Evolutionary conservation across 2,888 invertebrate genomes (phyloP).

Genomic region (Lydus trimaculatus): DNA sequence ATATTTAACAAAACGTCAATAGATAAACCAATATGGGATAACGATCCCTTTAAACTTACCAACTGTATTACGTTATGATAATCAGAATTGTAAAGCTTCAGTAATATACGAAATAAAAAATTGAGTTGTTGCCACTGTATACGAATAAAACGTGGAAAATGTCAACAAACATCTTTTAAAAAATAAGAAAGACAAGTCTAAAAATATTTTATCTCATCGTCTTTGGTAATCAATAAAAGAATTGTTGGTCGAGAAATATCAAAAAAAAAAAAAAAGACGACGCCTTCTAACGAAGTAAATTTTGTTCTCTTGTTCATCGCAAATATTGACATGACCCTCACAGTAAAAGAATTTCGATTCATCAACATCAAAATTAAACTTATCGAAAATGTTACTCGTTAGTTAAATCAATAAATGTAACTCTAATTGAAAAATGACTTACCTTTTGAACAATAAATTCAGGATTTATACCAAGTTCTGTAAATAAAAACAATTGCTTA

Average conservation of each 20-base stretch:
- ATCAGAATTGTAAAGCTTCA: no score
- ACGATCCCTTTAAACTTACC: no score
- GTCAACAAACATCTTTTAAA: no score
- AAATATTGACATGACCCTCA: slow-evolving; percentile 1
- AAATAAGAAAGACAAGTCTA: not conserved
- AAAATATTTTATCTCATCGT: not conserved
- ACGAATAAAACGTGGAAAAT: no score
- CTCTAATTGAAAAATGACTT: slow-evolving; percentile 31
- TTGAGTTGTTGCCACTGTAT: no score
- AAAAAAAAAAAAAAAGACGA: not conserved
- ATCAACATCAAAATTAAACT: not conserved
- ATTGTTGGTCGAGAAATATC: not conserved
- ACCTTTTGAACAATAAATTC: slow-evolving; percentile 50
- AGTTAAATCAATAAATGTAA: slow-evolving; percentile 15
- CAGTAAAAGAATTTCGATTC: not conserved
- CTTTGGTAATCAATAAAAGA: not conserved
- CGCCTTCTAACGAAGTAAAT: slow-evolving; percentile 1
- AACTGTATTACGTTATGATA: no score
- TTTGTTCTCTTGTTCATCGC: not conserved
- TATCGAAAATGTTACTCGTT: not conserved
- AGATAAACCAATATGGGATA: no score
- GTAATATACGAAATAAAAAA: no score
- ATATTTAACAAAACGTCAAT: no score
- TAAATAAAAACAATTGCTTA: slow-evolving; percentile 16
- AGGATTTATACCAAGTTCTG: slow-evolving; percentile 49